Evolutionary conservation across 64 coral and sea anemone genomes (phyloP).

Genomic region (Acropora yongei): DNA sequence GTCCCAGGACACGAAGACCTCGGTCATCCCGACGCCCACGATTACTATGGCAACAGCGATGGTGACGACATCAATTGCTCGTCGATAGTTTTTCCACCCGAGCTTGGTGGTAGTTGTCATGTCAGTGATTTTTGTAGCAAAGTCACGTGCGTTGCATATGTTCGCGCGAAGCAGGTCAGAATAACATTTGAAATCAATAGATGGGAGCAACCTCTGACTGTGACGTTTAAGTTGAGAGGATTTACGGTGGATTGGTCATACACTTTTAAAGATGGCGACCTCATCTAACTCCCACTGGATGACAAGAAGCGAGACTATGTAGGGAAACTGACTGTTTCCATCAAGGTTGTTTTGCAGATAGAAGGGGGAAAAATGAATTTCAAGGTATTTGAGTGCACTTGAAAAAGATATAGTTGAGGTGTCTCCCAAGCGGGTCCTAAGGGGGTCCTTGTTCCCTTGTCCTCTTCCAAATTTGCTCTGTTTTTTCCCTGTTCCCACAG

Average conservation of each 20-base stretch:
- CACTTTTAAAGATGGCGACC: constrained; percentile 21
- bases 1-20: too few species aligned
- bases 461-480: too few species aligned
- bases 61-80: neutral
- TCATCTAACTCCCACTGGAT: neutral
- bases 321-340: neutral
- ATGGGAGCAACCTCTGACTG: constrained; percentile 5
- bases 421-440: too few species aligned
- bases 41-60: neutral
- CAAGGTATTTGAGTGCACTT: neutral
- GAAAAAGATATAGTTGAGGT: too few species aligned
- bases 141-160: neutral
- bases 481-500: too few species aligned
- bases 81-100: neutral
- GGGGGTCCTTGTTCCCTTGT: too few species aligned
- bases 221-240: neutral
- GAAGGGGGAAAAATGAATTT: constrained; percentile 15
- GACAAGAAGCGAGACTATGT: too few species aligned
- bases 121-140: constrained; percentile 29
- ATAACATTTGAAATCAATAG: constrained; percentile 17
- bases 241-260: constrained; percentile 14
- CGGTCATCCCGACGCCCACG: neutral
- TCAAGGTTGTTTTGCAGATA: neutral
- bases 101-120: constrained; percentile 1
- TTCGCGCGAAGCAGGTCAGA: neutral